Evolutionary conservation across 2,888 invertebrate genomes (phyloP), one percentile per base, ranked within the genome.

Genomic region (Ephialtes manifestator): DNA sequence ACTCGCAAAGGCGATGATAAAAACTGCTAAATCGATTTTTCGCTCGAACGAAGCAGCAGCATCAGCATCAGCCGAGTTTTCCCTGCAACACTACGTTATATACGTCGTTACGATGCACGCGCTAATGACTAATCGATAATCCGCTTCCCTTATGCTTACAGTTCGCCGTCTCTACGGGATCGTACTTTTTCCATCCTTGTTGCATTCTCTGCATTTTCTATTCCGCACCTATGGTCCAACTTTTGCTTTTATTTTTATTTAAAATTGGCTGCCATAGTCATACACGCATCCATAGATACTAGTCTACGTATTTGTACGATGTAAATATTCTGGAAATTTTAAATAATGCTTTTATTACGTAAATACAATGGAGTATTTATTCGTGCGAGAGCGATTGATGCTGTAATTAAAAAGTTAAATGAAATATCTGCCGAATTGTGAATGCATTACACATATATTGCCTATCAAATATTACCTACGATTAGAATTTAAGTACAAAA

Each of bases 111-210:
- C 55, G 58, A 74, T 74, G 58, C 72, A 74, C 58, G 75, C 48
- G 58, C 74, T 75, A 75, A 81, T 81, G 81, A 81, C 81, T 58
- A 75, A 67, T 81, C 81, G 67, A 81, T 81, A 81, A 58, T 68
- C 46, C 58, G 67, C 72, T 58, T 58, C 60, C 72, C 58, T 58
- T 60, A 43, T 60, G 58, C 60, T 74, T 24, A 46, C 20, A 74
- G 58, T 60, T 28, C 8, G 8, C 46, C 58, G 28, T 65, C 18
- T 58, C 72, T 60, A 46, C 35, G 28, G 35, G 72, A 8, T 58
- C 53, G 13, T 60, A 58, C 65, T 65, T 65, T 68, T 68, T 48
- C 43, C 68, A 46, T 68, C 68, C 48, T 48, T 39, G 68, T 68
- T 65, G 39, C 46, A 68, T 68, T 67, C 5, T 67, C 67, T 18